Base-by-base conservation (phyloP, 92 coral and sea anemone genomes). In the Siderastrea siderea region DNA sequence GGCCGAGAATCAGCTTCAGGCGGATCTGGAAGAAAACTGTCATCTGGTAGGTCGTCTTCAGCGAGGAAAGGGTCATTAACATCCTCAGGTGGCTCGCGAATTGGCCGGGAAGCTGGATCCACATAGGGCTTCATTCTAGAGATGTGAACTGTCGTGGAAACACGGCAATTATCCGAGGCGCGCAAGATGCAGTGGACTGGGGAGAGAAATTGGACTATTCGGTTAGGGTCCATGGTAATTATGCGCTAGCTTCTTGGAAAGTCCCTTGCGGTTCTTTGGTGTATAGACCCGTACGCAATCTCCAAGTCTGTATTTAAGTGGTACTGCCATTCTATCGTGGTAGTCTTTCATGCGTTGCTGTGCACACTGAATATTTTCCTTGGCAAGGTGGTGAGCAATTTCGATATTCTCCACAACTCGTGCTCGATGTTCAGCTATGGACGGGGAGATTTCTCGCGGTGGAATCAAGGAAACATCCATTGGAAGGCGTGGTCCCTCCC, bases 291-390 rank as follows among this genome's bases (percentile, higher is more conserved):
- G 47, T 46, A 77, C 70, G 3, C 55, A 1, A 0, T 77, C 82
- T 44, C 82, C 82, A 1, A 77, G 55, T 61, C 60, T 69, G 7
- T 59, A 49, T 5, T n/a, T 77, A 3, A 77, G 55, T 1, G 82
- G 82, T 4, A 58, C 72, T 19, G 82, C 88, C 7, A 67, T 65
- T 3, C 53, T 15, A 43, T 87, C 80, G 11, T 87, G 77, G 2
- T 52, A 52, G 63, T 77, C 82, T 54, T 90, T 90, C 91, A 79
- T 85, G 1, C 68, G 6, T n/a, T 85, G 90, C 83, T 86, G 93
- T 0, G 86, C 93, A 4, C 85, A 82, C 68, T 90, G 87, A 11
- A 90, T 86, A 47, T 90, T 90, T 6, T 70, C 81, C 0, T 84
- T 64, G 9, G 90, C 93, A 2, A 90, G 53, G 46, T 75, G 76